Base-by-base conservation (phyloP, 2,888 invertebrate genomes). In the Eulithis prunata region DNA sequence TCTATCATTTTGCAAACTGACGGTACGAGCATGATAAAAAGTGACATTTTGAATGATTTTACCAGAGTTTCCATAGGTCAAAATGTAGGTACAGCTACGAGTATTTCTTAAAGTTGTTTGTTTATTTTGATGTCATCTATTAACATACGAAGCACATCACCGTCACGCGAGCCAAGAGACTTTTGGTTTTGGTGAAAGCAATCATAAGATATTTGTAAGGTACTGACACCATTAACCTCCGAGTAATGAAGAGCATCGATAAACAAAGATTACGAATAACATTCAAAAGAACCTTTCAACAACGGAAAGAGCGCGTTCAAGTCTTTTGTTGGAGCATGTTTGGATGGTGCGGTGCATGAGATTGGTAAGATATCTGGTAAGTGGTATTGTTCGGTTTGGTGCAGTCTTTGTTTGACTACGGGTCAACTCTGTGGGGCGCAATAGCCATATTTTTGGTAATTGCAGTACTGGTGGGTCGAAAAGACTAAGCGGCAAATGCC, bases 311-410 rank as follows among this genome's bases (percentile, higher is more conserved):
- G 67, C 73, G 63, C 75, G 73, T 75, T 69, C 49, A 75, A 49
- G 57, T 75, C 73, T 72, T 73, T 73, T 73, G 72, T 73, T 66
- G 41, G 57, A 65, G 49, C 43, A 58, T 57, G 52, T 66, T 51
- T 52, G 54, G 56, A 47, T 7, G 47, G 21, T 52, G 4, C n/a
- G n/a, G n/a, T n/a, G 4, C 32, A 4, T 32, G 11, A 38, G 54
- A 54, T 62, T 13, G 49, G 59, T 41, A 36, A 55, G 49, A 57
- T 52, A 45, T 57, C 52, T 43, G 66, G 41, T 56, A 41, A 62
- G 56, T 51, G 13, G 53, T 51, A 64, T 64, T 64, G 64, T 64
- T 58, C 59, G 28, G 56, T 57, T 57, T 57, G 61, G 61, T 65
- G 53, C 28, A 43, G 13, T 61, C 61, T 54, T 65, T 65, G 61